Base-by-base conservation (phyloP, 2,797 vertebrate species). In the Orestias chungarensis region DNA sequence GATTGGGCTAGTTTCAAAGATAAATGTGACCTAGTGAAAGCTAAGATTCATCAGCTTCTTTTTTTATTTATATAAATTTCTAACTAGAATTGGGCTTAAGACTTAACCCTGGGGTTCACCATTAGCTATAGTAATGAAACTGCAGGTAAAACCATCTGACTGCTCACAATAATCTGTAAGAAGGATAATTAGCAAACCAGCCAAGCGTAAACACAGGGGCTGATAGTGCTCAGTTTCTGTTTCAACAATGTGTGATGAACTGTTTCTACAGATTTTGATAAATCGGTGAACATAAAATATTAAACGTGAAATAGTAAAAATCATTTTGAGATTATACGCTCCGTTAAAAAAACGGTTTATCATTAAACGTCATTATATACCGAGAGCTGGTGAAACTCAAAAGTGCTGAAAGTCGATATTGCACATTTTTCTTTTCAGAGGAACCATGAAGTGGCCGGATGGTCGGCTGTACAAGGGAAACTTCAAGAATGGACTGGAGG, bases 401-500 rank as follows among this genome's bases (percentile, higher is more conserved):
- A 55, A 59, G 7, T 57, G 54, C 29, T 57, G 27, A 33, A 38
- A 38, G 55, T 59, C 3, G 9, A 35, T n/a, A 38, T 23, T 66
- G 64, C 10, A 12, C 8, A 7, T 82, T 77, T 61, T 42, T 6
- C 25, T 83, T 80, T 43, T 31, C 93, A 99, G 98, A 85, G 98
- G 98, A 42, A 91, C 93, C 64, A 90, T 99, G 79, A 98, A 95
- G 79, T 99, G 98, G 97, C 92, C 95, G 0, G 96, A 98, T 92
- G 97, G 96, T 74, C 94, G 94, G 62, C 92, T 90, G 40, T 99
- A 99, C 88, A 94, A 89, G 1, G 98, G 98, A n/a, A 96, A 94
- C 83, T 99, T 99, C 84, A 96, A 95, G 84, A 95, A 96, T 29
- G 98, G 97, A 70, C 82, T 96, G 83, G 97, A 99, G 84, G 96